Evolutionary conservation across 2,113 vertebrate genomes (phyloP).

Genomic region (Cinclus cinclus): DNA sequence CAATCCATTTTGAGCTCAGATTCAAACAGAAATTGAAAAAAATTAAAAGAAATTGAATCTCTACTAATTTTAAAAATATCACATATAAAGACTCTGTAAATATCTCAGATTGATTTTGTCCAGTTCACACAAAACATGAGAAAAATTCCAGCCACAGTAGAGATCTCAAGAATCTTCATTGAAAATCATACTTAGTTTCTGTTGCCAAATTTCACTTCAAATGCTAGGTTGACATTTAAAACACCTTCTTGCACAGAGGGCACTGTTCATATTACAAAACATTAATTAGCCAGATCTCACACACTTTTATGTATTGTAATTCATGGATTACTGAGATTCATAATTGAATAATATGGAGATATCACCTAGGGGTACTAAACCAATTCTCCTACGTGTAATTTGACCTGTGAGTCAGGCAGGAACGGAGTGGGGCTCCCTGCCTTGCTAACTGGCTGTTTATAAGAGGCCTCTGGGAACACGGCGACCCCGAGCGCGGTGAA

Average conservation of each 20-base stretch:
- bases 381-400: conserved; percentile 74
- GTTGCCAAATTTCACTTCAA: conserved; percentile 33
- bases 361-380: conserved; percentile 72
- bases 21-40: rapidly evolving
- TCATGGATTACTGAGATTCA: conserved; percentile 71
- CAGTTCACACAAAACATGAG: not conserved
- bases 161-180: not conserved
- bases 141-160: not conserved
- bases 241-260: conserved; percentile 56
- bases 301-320: conserved; percentile 70
- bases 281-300: conserved; percentile 64
- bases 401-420: not conserved
- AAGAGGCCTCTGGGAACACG: too few species aligned
- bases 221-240: conserved; percentile 63
- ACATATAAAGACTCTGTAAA: not conserved
- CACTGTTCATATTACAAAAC: conserved; percentile 37
- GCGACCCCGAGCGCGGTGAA: too few species aligned
- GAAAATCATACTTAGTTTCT: conserved; percentile 9
- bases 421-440: too few species aligned
- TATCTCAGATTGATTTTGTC: not conserved
- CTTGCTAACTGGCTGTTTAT: too few species aligned
- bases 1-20: not conserved
- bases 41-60: not conserved
- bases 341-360: conserved; percentile 77
- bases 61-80: not conserved